Conservation (phyloP, 2,888 invertebrate genomes). For the Lithosia quadra region DNA sequence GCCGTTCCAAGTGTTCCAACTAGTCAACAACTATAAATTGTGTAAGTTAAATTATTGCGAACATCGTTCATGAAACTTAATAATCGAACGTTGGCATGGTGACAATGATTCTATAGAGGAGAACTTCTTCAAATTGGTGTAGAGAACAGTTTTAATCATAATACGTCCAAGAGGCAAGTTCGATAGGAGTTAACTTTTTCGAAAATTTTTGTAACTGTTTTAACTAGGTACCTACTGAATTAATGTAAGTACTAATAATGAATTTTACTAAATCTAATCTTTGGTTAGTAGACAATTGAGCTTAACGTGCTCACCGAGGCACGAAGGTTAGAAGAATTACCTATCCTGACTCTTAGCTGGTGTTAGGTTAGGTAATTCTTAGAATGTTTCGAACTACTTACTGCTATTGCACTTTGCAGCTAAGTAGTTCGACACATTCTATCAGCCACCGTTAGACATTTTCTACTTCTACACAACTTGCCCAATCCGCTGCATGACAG, state of each 20-base stretch:
- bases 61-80: neutral
- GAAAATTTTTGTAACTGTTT: neutral
- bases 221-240: neutral
- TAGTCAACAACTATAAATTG: neutral
- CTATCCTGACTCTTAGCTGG: too few relatives aligned
- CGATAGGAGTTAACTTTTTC: neutral
- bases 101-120: neutral
- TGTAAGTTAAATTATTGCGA: neutral
- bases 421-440: neutral
- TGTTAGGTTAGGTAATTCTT: too few relatives aligned
- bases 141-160: neutral
- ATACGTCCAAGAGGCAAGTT: neutral
- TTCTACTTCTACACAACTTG: neutral
- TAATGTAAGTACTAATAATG: neutral
- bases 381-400: too few relatives aligned
- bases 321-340: too few relatives aligned
- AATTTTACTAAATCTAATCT: neutral
- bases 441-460: too few relatives aligned
- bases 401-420: too few relatives aligned
- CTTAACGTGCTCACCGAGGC: too few relatives aligned
- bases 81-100: neutral
- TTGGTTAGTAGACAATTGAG: too few relatives aligned
- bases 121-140: neutral
- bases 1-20: constrained; percentile 4
- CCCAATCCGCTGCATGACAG: neutral